A percentile compares a stretch with the other conserved stretches of the same genome.
phyloP scores from a whole-genome alignment of 2,113 vertebrate genomes.

The Ramphastos sulfuratus region DNA sequence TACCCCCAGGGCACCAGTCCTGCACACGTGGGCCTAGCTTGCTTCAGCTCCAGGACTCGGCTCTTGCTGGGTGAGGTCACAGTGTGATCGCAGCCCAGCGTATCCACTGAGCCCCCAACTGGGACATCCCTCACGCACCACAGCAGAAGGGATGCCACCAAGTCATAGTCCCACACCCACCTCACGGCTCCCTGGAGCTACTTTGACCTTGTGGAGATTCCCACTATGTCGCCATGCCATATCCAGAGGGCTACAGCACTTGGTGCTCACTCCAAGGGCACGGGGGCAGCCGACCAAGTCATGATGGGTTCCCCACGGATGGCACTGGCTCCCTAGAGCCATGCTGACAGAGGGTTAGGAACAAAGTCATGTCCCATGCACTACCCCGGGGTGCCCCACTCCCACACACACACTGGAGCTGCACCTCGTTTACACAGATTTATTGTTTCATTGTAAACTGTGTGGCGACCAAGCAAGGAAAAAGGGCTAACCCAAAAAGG shows the following conservation, averaged over 20 bases:
- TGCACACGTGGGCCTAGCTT: accelerated
- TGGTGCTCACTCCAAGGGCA: accelerated
- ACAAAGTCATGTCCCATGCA: accelerated
- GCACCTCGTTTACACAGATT: neutral
- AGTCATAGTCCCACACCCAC: accelerated
- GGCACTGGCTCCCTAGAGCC: neutral
- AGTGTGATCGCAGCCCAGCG: accelerated
- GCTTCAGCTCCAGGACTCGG: accelerated
- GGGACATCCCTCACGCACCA: accelerated
- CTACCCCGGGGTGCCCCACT: accelerated
- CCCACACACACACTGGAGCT: neutral
- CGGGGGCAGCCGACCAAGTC: neutral
- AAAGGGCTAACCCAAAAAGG: accelerated
- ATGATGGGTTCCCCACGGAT: accelerated
- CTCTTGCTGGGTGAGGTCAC: accelerated
- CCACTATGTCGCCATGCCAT: accelerated
- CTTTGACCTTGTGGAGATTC: accelerated
- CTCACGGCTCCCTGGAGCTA: neutral
- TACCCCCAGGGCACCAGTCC: neutral
- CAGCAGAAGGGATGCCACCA: accelerated
- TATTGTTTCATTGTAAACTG: neutral
- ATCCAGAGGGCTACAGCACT: accelerated
- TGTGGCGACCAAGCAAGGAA: accelerated
- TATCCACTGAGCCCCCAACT: accelerated
- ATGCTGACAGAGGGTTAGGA: too few species aligned